Evolutionary conservation across 1,140 invertebrate genomes (phyloP).

Genomic region (Druon quercuslanigerum): DNA sequence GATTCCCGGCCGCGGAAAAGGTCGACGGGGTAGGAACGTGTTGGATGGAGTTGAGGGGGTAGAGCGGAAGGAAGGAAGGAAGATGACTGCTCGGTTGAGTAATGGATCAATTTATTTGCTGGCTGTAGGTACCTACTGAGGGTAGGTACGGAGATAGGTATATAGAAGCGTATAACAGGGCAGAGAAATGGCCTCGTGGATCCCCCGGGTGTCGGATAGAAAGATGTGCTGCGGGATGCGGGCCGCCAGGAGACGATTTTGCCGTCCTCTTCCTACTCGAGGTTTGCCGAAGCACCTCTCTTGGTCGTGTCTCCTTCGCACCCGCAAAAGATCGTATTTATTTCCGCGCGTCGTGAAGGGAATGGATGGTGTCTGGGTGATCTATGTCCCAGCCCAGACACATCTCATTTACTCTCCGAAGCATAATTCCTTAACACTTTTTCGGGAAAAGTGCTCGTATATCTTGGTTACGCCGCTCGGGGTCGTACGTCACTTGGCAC

Average conservation of each 20-base stretch:
- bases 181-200: constrained; percentile 66
- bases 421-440: constrained; percentile 75
- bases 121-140: constrained; percentile 52
- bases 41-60: constrained; percentile 41
- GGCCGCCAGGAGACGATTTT: constrained; percentile 55
- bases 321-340: constrained; percentile 66
- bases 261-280: constrained; percentile 56
- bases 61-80: constrained; percentile 59
- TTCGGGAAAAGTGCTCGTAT: constrained; percentile 68
- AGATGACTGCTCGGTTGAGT: constrained; percentile 72
- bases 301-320: constrained; percentile 37
- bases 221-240: constrained; percentile 69
- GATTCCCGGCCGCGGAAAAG: constrained; percentile 53
- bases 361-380: constrained; percentile 70
- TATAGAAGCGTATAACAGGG: constrained; percentile 56
- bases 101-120: constrained; percentile 74
- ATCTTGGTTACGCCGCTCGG: constrained; percentile 67
- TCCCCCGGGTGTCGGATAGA: constrained; percentile 65
- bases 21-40: constrained; percentile 31
- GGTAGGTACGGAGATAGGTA: constrained; percentile 50
- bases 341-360: constrained; percentile 64
- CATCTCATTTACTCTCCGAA: constrained; percentile 72
- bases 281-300: constrained; percentile 22
- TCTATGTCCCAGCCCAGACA: constrained; percentile 71
- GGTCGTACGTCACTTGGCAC: constrained; percentile 41